phyloP scores from a whole-genome alignment of 2,888 invertebrate species.

The Torymus auratus region DNA sequence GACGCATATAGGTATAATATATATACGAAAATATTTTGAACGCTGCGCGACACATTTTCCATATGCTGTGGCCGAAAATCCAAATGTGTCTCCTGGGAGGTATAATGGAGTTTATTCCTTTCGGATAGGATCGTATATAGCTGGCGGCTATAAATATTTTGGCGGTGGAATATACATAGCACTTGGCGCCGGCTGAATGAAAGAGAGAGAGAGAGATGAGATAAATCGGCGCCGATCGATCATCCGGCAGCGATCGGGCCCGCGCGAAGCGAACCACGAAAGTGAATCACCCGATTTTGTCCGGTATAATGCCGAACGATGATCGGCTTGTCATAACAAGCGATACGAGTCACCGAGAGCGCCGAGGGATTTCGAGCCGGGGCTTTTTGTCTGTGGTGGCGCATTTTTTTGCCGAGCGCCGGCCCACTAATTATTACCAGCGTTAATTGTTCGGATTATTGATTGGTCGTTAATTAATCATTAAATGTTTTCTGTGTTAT shows the following conservation, averaged over 20 bases:
- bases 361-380: conserved; percentile 21
- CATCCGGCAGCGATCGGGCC: conserved; percentile 32
- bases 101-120: conserved; percentile 4
- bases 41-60: conserved; percentile 37
- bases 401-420: background rate
- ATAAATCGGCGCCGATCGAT: conserved; percentile 58
- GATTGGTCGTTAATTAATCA: conserved; percentile 28
- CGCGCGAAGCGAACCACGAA: conserved; percentile 51
- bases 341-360: conserved; percentile 50
- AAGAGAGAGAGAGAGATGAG: conserved; percentile 14
- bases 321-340: conserved; percentile 57
- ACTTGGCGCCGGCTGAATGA: background rate
- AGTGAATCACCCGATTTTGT: conserved; percentile 41
- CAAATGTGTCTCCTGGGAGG: background rate
- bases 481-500: conserved; percentile 28
- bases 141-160: conserved; percentile 51
- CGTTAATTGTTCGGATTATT: conserved; percentile 48
- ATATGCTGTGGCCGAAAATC: too few species aligned
- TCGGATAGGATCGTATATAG: background rate
- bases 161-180: conserved; percentile 31
- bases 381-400: background rate
- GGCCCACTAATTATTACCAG: conserved; percentile 36
- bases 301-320: conserved; percentile 51
- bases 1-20: background rate
- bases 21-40: conserved; percentile 61